These are phyloP conservation scores for Callionymus lyra DNA, from an alignment of 2,113 vertebrate genomes.

Conservation along the genomic window DNA sequence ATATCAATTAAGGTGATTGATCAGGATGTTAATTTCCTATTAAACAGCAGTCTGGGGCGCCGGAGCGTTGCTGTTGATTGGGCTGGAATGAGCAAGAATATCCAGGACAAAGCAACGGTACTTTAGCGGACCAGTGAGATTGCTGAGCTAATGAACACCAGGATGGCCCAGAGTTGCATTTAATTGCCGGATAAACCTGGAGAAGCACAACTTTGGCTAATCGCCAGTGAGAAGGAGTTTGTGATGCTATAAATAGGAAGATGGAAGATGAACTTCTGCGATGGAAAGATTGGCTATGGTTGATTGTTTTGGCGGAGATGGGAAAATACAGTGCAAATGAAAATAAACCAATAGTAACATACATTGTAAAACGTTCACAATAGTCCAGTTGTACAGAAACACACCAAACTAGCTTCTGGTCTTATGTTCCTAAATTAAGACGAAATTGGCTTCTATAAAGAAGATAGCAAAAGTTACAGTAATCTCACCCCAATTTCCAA, in stretches of 20 bases:
- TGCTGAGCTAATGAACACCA: slow-evolving; percentile 43
- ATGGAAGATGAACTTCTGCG: too few relatives aligned
- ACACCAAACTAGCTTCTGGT: too few relatives aligned
- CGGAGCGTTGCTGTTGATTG: slow-evolving; percentile 63
- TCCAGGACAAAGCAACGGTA: slow-evolving; percentile 35
- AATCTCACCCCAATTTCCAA: too few relatives aligned
- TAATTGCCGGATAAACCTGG: slow-evolving; percentile 50
- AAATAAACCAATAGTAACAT: too few relatives aligned
- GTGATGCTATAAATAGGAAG: slow-evolving; percentile 21
- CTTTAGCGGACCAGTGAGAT: slow-evolving; percentile 47
- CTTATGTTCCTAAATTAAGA: too few relatives aligned
- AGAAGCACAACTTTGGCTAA: slow-evolving; percentile 45
- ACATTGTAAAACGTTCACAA: too few relatives aligned
- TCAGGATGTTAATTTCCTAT: slow-evolving; percentile 70
- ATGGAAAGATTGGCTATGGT: too few relatives aligned
- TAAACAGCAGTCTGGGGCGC: slow-evolving; percentile 61
- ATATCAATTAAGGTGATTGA: slow-evolving; percentile 76
- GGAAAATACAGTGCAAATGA: neutral
- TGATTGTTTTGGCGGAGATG: too few relatives aligned
- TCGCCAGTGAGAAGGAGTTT: slow-evolving; percentile 35
- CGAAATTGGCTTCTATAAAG: too few relatives aligned
- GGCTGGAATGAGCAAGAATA: slow-evolving; percentile 52
- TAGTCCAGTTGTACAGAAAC: too few relatives aligned
- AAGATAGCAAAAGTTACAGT: too few relatives aligned
- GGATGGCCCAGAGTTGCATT: slow-evolving; percentile 39